Evolutionary conservation across 2,113 vertebrate genomes (phyloP).

Genomic region (Rallus limicola): DNA sequence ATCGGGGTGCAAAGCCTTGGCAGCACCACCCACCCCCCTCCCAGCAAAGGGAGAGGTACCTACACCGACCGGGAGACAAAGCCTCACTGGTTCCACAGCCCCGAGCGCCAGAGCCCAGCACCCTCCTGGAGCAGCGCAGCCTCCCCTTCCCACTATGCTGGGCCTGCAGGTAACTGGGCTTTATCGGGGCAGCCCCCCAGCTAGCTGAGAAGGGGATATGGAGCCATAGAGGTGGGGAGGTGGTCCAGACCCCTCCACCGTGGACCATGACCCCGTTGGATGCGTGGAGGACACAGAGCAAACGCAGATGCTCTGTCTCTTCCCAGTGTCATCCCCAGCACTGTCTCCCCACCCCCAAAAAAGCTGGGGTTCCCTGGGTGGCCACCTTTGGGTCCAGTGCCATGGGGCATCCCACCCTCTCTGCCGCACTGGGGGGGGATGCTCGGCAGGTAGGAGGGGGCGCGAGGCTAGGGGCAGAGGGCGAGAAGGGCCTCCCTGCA

Average conservation of each 20-base stretch:
- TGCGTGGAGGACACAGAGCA: neutral
- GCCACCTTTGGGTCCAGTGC: neutral
- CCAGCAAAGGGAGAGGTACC: neutral
- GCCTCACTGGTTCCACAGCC: neutral
- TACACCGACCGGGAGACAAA: neutral
- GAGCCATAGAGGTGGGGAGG: neutral
- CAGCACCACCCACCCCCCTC: too few relatives aligned
- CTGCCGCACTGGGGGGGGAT: fast-evolving
- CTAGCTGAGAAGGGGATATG: neutral
- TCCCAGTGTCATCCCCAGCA: fast-evolving
- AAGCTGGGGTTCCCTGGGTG: neutral
- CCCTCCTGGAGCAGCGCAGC: neutral
- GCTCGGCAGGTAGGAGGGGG: fast-evolving
- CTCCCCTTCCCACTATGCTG: neutral
- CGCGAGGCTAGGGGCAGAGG: neutral
- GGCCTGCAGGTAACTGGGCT: neutral
- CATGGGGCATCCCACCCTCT: fast-evolving
- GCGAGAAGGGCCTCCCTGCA: neutral
- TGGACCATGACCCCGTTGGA: neutral
- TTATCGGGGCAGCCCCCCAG: neutral
- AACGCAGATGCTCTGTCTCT: neutral
- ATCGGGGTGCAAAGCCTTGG: neutral
- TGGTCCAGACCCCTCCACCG: neutral
- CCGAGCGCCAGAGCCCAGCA: neutral
- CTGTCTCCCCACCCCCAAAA: too few relatives aligned